Evolutionary conservation across 2,113 vertebrate genomes (phyloP).

Genomic region (Bothrops jararaca): DNA sequence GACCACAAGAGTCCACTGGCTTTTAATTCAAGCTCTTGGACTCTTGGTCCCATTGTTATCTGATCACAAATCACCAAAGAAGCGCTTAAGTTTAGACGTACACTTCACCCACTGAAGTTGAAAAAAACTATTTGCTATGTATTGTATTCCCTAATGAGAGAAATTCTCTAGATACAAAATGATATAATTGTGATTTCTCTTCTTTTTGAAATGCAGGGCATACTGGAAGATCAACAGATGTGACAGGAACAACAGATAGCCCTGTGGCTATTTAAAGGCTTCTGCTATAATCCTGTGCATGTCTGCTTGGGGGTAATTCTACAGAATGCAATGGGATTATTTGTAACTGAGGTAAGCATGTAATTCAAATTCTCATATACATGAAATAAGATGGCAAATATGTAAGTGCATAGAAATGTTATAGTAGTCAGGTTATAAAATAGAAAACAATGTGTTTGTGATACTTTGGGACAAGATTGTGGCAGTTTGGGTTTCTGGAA

Average conservation of each 20-base stretch:
- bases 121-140: neutral
- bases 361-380: neutral
- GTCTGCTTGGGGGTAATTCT: neutral
- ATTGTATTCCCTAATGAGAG: slow-evolving; percentile 2
- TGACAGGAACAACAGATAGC: neutral
- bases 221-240: neutral
- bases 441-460: neutral
- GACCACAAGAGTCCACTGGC: neutral
- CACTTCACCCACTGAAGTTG: neutral
- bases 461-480: neutral
- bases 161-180: neutral
- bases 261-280: neutral
- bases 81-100: slow-evolving; percentile 14
- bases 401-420: neutral
- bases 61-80: neutral
- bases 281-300: neutral
- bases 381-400: neutral
- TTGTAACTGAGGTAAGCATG: neutral
- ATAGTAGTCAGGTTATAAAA: neutral
- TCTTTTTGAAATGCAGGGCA: neutral
- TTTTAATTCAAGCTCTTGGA: slow-evolving; percentile 25
- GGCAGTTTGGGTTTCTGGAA: neutral
- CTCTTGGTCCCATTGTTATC: neutral
- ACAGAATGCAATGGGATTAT: neutral
- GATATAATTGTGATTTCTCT: neutral